phyloP scores from a whole-genome alignment of 1,140 invertebrate species.

The Drosophila varians region DNA sequence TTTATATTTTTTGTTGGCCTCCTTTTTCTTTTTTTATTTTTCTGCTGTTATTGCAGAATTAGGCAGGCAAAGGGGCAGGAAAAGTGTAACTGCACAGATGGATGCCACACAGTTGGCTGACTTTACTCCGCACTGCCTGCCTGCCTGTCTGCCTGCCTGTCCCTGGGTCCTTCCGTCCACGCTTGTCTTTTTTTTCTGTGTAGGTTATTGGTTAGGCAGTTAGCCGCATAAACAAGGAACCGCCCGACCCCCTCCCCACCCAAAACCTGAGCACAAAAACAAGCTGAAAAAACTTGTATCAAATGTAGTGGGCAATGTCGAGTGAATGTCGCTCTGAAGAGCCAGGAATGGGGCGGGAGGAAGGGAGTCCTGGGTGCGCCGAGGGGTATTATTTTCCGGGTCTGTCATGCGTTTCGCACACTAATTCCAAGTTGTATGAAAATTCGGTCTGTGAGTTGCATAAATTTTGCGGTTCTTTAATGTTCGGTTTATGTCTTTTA shows the following conservation, averaged over 20 bases:
- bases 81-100: constrained; percentile 74
- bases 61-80: constrained; percentile 50
- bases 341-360: constrained; percentile 20
- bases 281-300: constrained; percentile 55
- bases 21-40: constrained; percentile 5
- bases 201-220: constrained; percentile 65
- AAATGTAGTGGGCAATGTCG: constrained; percentile 77
- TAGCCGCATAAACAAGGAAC: constrained; percentile 77
- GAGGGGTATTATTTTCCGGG: constrained; percentile 71
- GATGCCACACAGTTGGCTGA: constrained; percentile 76
- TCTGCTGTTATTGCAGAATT: constrained; percentile 73
- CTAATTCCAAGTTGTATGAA: constrained; percentile 74
- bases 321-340: constrained; percentile 66
- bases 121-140: constrained; percentile 14
- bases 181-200: constrained; percentile 12
- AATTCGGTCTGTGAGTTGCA: constrained; percentile 69
- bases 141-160: constrained; percentile 10
- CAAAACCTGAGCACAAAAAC: constrained; percentile 7
- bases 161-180: constrained; percentile 8
- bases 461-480: constrained; percentile 53
- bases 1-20: background rate
- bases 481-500: constrained; percentile 16
- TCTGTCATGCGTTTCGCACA: constrained; percentile 74
- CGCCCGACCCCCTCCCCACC: constrained; percentile 19
- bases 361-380: background rate